These are phyloP conservation scores for Dilophus febrilis DNA, from an alignment of 2,888 invertebrate species.

Conservation along the genomic window DNA sequence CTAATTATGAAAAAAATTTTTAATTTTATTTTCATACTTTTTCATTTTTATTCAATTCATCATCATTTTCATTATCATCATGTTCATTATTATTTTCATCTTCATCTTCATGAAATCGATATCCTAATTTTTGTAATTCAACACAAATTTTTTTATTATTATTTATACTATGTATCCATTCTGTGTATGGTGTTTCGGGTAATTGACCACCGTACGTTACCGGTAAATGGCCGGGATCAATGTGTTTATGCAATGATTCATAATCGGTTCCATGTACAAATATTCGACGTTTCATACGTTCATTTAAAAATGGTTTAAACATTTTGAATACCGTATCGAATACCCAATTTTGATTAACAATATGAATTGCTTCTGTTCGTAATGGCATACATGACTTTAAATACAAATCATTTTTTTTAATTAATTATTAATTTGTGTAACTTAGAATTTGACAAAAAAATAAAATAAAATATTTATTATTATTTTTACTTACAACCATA, in stretches of 20 bases:
- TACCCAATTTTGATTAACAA: slow-evolving; percentile 65
- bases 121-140: slow-evolving; percentile 46
- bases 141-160: slow-evolving; percentile 39
- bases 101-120: slow-evolving; percentile 30
- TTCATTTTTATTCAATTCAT: too few species aligned
- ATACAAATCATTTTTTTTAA: neutral
- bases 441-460: neutral
- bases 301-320: slow-evolving; percentile 58
- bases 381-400: slow-evolving; percentile 53
- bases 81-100: too few species aligned
- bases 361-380: slow-evolving; percentile 54
- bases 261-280: slow-evolving; percentile 50
- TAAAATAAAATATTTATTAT: slow-evolving; percentile 1
- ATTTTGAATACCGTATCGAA: slow-evolving; percentile 62
- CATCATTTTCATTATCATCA: too few species aligned
- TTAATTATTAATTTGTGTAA: neutral
- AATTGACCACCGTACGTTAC: slow-evolving; percentile 36
- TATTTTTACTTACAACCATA: slow-evolving; percentile 41
- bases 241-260: slow-evolving; percentile 55
- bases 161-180: slow-evolving; percentile 50
- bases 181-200: slow-evolving; percentile 54
- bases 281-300: slow-evolving; percentile 43
- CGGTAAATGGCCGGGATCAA: slow-evolving; percentile 51
- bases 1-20: too few species aligned
- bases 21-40: too few species aligned